These are phyloP conservation scores for Acrocephalus kingi DNA, from an alignment of 2,113 vertebrate genomes.

Conservation along the genomic window DNA sequence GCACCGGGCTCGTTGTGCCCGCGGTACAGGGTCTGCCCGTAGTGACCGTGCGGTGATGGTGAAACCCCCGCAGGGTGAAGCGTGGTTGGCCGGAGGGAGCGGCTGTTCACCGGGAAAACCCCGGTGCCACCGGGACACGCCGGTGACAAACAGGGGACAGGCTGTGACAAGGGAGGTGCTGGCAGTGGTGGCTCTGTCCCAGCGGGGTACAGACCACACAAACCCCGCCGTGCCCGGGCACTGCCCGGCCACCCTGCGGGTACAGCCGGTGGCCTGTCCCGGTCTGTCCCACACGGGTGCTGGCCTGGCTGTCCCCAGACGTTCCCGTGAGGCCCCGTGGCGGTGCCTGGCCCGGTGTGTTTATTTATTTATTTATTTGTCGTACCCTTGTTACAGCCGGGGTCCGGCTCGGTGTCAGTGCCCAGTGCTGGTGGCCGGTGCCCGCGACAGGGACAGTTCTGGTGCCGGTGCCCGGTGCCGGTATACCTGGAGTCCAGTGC, in stretches of 20 bases:
- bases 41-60: fast-evolving
- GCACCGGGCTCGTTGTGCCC: fast-evolving
- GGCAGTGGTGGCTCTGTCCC: too few relatives aligned
- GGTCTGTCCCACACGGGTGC: background rate
- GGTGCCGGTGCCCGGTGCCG: too few relatives aligned
- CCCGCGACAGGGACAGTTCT: too few relatives aligned
- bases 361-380: background rate
- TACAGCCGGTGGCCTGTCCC: background rate
- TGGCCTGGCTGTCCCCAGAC: background rate
- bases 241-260: background rate
- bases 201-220: fast-evolving
- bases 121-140: background rate
- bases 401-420: background rate
- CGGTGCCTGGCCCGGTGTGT: background rate
- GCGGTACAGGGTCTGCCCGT: fast-evolving
- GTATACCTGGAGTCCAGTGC: background rate
- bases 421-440: background rate
- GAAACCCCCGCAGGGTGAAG: fast-evolving
- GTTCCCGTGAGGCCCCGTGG: background rate
- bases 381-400: background rate
- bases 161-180: background rate
- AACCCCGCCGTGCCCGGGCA: background rate
- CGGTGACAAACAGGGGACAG: background rate
- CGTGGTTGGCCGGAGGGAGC: background rate
- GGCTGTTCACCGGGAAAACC: fast-evolving